A percentile compares a stretch with the other conserved stretches of the same genome.
Evolutionary conservation across 2,888 invertebrate genomes (phyloP).

Genomic region (Periphyllus acericola): DNA sequence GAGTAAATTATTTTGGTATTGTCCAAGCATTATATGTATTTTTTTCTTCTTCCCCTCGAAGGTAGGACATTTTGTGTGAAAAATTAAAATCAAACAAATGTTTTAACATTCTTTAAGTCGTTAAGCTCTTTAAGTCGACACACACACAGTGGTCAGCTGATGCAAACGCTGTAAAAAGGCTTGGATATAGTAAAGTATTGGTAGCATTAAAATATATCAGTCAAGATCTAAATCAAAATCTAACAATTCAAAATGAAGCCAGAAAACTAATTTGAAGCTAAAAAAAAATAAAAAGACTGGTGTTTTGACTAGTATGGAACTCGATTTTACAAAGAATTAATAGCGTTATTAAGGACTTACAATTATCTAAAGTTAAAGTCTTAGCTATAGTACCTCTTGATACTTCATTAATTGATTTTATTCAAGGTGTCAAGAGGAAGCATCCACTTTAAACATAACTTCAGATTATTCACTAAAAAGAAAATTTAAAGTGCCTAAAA

Average conservation of each 20-base stretch:
- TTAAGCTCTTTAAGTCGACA: conserved; percentile 13
- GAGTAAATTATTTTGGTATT: conserved; percentile 31
- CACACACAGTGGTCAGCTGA: conserved; percentile 30
- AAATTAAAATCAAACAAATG: conserved; percentile 18
- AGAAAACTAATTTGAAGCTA: background rate
- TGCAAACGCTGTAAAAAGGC: background rate
- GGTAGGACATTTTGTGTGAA: conserved; percentile 18
- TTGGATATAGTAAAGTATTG: conserved; percentile 9
- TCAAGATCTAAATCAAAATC: conserved; percentile 15
- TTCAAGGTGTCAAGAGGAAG: conserved; percentile 16
- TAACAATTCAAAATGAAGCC: conserved; percentile 19
- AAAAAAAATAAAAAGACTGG: conserved; percentile 14
- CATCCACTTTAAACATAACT: conserved; percentile 4
- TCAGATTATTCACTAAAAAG: conserved; percentile 21
- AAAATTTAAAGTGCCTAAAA: background rate
- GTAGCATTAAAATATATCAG: background rate
- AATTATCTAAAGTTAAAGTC: background rate
- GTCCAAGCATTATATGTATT: conserved; percentile 30
- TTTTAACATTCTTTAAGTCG: no score
- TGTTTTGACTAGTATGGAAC: background rate
- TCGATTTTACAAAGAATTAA: no score
- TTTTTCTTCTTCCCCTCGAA: conserved; percentile 24
- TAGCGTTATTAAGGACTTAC: no score
- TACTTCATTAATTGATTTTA: conserved; percentile 25
- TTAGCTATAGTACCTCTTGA: conserved; percentile 21